phyloP scores from a whole-genome alignment of 2,888 invertebrate genomes.

The Ectobius pallidus region DNA sequence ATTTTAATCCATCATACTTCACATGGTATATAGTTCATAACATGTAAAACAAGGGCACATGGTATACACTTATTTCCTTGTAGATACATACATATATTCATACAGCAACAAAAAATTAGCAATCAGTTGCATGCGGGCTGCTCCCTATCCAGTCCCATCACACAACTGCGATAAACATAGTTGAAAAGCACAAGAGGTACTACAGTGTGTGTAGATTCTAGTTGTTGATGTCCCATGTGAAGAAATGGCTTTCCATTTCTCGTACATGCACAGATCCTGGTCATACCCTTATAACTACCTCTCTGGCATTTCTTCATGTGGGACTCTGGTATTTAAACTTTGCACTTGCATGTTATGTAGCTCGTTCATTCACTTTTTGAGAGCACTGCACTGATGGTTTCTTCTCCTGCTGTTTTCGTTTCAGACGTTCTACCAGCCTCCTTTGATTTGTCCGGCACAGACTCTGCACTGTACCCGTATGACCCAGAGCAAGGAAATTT shows the following conservation, averaged over 20 bases:
- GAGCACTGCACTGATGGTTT: slow-evolving; percentile 44
- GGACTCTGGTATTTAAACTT: background rate
- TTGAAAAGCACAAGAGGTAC: slow-evolving; percentile 21
- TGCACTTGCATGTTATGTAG: slow-evolving; percentile 19
- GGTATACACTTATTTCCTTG: no score
- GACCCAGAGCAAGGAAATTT: slow-evolving; percentile 61
- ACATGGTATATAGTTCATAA: no score
- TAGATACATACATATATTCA: no score
- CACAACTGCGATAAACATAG: slow-evolving; percentile 22
- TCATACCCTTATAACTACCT: no score
- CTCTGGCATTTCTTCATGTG: slow-evolving; percentile 10
- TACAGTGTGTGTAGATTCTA: slow-evolving; percentile 9
- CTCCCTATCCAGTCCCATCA: background rate
- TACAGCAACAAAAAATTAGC: background rate
- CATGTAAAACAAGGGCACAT: no score
- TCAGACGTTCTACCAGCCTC: slow-evolving; percentile 63
- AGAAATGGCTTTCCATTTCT: background rate
- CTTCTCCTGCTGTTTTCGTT: slow-evolving; percentile 57
- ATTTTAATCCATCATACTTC: no score
- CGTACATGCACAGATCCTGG: background rate
- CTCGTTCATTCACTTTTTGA: slow-evolving; percentile 19
- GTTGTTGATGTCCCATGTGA: slow-evolving; percentile 15
- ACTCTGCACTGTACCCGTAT: slow-evolving; percentile 62
- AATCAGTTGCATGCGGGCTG: slow-evolving; percentile 16
- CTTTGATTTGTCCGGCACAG: slow-evolving; percentile 62